Evolutionary conservation across 2,888 invertebrate genomes (phyloP), one percentile per base, ranked within the genome.

Genomic region (Papilio elwesi): DNA sequence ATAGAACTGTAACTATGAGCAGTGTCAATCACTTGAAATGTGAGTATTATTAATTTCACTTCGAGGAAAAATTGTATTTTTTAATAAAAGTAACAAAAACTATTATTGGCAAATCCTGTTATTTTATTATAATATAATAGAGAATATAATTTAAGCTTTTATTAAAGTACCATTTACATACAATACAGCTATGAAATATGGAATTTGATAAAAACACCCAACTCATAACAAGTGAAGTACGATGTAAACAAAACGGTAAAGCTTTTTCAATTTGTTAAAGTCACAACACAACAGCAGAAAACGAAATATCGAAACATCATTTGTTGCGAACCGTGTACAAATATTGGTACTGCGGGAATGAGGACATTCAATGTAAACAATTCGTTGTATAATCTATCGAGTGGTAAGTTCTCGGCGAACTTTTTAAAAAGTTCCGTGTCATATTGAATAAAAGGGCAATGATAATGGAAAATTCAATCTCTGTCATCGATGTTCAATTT

Each of bases 331-430:
- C 43, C 59, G 43, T 38, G 59, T 43, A 62, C 57, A 55, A 68
- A 68, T 68, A 68, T 68, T 68, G 16, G 11, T 16, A 68, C 55
- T 55, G 16, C 15, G 52, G 53, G n/a, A 68, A 55, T 55, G 67
- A 26, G 67, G 55, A 55, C 47, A 53, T 68, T 68, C 67, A 68
- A 68, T 57, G 48, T 55, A 68, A 55, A 68, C 67, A 68, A 55
- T 68, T 68, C 55, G 43, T 10, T 55, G n/a, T 47, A 55, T 55
- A 55, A 55, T 68, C 55, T 68, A 47, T 47, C 15, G 67, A 53
- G 15, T 26, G 13, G 55, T 15, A 68, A 48, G 10, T 26, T 53
- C 47, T 43, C 47, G 1, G 55, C 0, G 15, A 62, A 62, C 59
- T n/a, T 62, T 15, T 15, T 36, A 36, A 57, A 8, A 57, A 57